phyloP scores from a whole-genome alignment of 2,888 invertebrate genomes.

The Drosophila antonietae region DNA sequence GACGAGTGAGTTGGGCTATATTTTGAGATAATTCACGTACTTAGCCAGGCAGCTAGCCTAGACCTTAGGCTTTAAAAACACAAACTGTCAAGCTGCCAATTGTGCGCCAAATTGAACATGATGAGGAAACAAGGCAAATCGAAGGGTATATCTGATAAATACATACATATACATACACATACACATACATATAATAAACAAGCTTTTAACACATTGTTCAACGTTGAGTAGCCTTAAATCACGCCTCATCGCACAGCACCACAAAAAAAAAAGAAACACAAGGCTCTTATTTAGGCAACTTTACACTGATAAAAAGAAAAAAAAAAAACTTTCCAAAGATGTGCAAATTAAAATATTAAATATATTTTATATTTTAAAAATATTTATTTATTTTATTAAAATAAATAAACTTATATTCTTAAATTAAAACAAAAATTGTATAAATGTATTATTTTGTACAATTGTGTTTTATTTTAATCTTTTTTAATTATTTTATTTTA shows the following conservation, averaged over 20 bases:
- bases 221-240: conserved; percentile 35
- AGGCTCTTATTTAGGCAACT: not conserved
- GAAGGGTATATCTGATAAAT: conserved; percentile 38
- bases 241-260: conserved; percentile 31
- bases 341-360: too few species aligned
- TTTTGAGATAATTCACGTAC: conserved; percentile 45
- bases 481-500: too few species aligned
- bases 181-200: conserved; percentile 52
- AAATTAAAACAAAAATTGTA: too few species aligned
- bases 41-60: conserved; percentile 16
- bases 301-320: conserved; percentile 37
- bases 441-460: too few species aligned
- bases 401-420: too few species aligned
- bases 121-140: conserved; percentile 32
- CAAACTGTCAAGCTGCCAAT: conserved; percentile 49
- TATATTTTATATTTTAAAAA: too few species aligned
- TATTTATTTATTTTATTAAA: too few species aligned
- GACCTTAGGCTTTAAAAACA: conserved; percentile 39
- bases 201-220: conserved; percentile 67
- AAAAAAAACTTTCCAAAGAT: too few species aligned
- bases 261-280: not conserved
- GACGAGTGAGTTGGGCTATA: conserved; percentile 51
- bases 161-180: not conserved
- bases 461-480: too few species aligned
- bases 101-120: conserved; percentile 61